Base-by-base conservation (phyloP, 2,888 invertebrate species). In the Leptinotarsa haldemani region DNA sequence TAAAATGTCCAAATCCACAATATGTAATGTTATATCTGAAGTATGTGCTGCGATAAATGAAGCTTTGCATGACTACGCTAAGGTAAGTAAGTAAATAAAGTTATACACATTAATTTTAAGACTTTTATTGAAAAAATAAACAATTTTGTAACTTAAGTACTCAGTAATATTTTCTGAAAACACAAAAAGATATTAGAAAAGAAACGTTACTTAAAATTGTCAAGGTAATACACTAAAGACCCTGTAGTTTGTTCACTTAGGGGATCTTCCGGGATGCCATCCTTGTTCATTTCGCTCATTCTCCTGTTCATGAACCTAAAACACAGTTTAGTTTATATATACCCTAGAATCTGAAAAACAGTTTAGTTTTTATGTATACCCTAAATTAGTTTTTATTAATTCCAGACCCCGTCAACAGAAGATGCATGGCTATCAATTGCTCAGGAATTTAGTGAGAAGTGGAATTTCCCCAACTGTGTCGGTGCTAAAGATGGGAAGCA, bases 71-170 rank as follows among this genome's bases (percentile, higher is more conserved):
- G 20, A 20, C 20, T 20, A 20, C 20, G 20, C 20, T 20, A 20
- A 20, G 20, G 20, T 20, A 20, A 20, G 20, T 20, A 20, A 53
- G 53, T 18, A 18, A 18, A 18, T 63, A 63, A n/a, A n/a, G n/a
- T n/a, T n/a, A n/a, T n/a, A n/a, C 0, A 25, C 1, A 1, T 25
- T 25, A 25, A 30, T 63, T 63, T 63, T 63, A 63, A 63, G 63
- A 63, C 7, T 30, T 63, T 30, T 63, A 63, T 63, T 63, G n/a
- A 63, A 63, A 63, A 63, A 61, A 63, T 22, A 63, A 63, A 63
- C 63, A 63, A 63, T 63, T 40, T 20, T n/a, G 40, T 25, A 25
- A 63, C 63, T 63, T 63, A 12, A 63, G 22, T 63, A 22, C 22
- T 22, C 22, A 22, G 22, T 22, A 22, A 22, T 22, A 22, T 22